Evolutionary conservation across 2,888 invertebrate genomes (phyloP).

Genomic region (Mesorhabditis spiculigera): DNA sequence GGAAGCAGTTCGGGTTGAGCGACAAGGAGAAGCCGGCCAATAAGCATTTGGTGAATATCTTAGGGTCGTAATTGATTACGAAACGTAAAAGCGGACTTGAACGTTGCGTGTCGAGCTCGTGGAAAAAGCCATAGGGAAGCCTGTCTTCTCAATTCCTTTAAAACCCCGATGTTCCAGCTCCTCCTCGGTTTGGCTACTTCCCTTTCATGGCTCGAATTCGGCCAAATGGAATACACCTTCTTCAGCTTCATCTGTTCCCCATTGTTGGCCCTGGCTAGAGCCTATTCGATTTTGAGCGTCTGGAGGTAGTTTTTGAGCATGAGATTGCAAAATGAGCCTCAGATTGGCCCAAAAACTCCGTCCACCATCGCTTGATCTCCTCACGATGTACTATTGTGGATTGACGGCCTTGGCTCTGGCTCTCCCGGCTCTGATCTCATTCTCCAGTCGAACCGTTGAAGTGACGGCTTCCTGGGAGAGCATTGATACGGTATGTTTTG

Average conservation of each 20-base stretch:
- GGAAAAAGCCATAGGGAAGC: too few species aligned
- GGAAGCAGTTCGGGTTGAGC: constrained; percentile 9
- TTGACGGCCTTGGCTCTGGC: constrained; percentile 24
- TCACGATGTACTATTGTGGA: constrained; percentile 19
- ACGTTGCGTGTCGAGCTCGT: neutral
- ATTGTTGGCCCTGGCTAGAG: constrained; percentile 41
- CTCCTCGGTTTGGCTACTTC: constrained; percentile 46
- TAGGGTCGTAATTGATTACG: neutral
- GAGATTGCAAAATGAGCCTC: neutral
- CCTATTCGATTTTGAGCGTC: constrained; percentile 27
- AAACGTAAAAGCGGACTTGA: neutral
- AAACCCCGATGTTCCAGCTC: constrained; percentile 24
- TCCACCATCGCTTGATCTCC: neutral
- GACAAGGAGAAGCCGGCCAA: constrained; percentile 7
- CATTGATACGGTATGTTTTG: constrained; percentile 52
- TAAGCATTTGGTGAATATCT: neutral
- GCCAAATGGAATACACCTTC: constrained; percentile 50
- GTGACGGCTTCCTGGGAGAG: constrained; percentile 56
- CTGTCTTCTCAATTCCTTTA: too few species aligned
- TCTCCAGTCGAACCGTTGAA: constrained; percentile 30
- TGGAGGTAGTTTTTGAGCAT: constrained; percentile 10
- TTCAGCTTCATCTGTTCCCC: constrained; percentile 40
- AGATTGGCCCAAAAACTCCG: neutral
- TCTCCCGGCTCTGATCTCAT: constrained; percentile 45
- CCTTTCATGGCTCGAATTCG: constrained; percentile 52